phyloP scores from a whole-genome alignment of 2,888 invertebrate genomes.

The Cepaea hortensis region DNA sequence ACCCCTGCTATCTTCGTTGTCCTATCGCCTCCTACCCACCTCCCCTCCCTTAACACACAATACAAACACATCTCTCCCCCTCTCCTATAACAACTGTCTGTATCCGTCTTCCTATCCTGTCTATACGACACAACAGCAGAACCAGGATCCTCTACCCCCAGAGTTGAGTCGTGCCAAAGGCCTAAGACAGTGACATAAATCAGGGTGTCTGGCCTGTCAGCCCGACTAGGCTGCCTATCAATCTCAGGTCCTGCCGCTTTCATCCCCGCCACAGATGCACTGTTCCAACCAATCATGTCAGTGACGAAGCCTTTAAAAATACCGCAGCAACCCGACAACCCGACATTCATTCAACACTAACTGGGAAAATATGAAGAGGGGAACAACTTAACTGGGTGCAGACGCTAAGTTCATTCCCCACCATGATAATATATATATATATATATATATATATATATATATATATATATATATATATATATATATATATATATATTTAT shows the following conservation, averaged over 20 bases:
- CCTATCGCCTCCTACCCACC: background rate
- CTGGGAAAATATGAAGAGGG: background rate
- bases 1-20: constrained; percentile 6
- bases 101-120: constrained; percentile 20
- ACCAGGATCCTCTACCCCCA: constrained; percentile 7
- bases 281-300: constrained; percentile 72
- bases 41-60: background rate
- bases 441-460: no score
- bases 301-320: constrained; percentile 77
- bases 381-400: background rate
- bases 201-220: constrained; percentile 46
- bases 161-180: constrained; percentile 42
- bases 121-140: background rate
- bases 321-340: constrained; percentile 7
- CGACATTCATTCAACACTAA: background rate
- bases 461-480: no score
- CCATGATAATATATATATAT: no score
- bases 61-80: constrained; percentile 13
- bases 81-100: constrained; percentile 11
- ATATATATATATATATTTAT: no score
- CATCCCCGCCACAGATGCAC: constrained; percentile 28
- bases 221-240: constrained; percentile 43
- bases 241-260: constrained; percentile 35
- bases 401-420: background rate
- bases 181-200: constrained; percentile 45